Evolutionary conservation across 2,113 vertebrate genomes (phyloP).

Genomic region (Myotis lucifugus): DNA sequence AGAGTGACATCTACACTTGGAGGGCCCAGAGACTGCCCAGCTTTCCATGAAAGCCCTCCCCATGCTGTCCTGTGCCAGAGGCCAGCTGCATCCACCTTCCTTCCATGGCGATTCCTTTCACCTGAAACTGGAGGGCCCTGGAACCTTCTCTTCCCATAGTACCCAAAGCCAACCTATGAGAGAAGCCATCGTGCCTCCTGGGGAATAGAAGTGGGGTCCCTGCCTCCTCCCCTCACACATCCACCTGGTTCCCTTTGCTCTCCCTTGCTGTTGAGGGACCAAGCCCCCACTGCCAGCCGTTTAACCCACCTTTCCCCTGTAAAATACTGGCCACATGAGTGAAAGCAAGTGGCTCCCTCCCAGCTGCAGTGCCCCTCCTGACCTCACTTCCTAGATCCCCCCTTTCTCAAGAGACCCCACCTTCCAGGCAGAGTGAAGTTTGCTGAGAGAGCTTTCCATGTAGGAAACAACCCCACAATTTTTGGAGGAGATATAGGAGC

Average conservation of each 20-base stretch:
- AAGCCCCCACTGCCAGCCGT: no score
- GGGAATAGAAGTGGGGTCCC: not conserved
- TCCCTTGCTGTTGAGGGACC: not conserved
- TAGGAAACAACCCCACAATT: no score
- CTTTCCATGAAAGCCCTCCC: not conserved
- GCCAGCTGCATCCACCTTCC: not conserved
- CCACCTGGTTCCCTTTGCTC: not conserved
- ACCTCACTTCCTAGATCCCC: not conserved
- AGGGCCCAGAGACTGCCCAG: not conserved
- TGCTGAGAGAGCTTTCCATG: not conserved
- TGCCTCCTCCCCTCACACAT: not conserved
- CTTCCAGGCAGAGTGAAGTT: not conserved
- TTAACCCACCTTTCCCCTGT: not conserved
- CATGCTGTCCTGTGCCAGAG: not conserved
- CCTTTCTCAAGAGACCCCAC: not conserved
- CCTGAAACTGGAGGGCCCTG: not conserved
- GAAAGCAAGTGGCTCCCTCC: not conserved
- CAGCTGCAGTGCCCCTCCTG: not conserved
- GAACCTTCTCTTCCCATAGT: not conserved
- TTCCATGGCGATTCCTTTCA: not conserved
- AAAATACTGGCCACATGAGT: not conserved
- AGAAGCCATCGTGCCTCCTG: not conserved
- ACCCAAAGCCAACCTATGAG: not conserved
- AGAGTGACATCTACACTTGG: not conserved
- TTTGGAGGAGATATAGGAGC: not conserved